Conservation (phyloP, 2,797 vertebrate genomes). For the Triplophysa bombifrons region DNA sequence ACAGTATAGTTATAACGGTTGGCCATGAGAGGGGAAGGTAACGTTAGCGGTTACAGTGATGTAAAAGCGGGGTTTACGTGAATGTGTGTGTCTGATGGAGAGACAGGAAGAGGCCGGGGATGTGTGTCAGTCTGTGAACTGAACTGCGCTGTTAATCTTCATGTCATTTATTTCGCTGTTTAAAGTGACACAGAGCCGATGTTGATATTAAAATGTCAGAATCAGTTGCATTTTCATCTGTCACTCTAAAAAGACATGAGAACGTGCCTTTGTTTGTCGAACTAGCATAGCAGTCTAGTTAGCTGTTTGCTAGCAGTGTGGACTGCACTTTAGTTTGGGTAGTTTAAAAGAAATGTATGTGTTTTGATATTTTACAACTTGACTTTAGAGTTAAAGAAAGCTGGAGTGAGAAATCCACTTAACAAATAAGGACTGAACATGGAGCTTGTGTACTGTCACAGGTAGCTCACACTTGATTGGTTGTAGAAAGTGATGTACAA, state of each 20-base stretch:
- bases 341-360: background rate
- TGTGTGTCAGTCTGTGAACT: conserved; percentile 2
- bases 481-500: background rate
- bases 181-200: background rate
- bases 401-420: background rate
- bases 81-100: background rate
- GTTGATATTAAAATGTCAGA: background rate
- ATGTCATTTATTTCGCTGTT: background rate
- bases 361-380: background rate
- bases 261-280: background rate
- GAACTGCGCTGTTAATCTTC: conserved; percentile 6
- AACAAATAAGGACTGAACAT: background rate
- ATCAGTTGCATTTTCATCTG: background rate
- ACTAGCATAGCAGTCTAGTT: conserved; percentile 6
- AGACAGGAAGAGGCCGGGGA: conserved; percentile 46
- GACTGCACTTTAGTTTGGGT: background rate
- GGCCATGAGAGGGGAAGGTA: background rate
- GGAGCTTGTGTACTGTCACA: background rate
- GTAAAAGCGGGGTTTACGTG: background rate
- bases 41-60: background rate
- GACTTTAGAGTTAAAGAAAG: background rate
- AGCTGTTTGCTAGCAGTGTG: conserved; percentile 25
- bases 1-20: too few relatives aligned
- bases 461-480: background rate
- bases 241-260: background rate